A percentile compares a stretch with the other conserved stretches of the same genome.
These are phyloP conservation scores for Phortica magna DNA, from an alignment of 2,888 invertebrate genomes.

Conservation along the genomic window DNA sequence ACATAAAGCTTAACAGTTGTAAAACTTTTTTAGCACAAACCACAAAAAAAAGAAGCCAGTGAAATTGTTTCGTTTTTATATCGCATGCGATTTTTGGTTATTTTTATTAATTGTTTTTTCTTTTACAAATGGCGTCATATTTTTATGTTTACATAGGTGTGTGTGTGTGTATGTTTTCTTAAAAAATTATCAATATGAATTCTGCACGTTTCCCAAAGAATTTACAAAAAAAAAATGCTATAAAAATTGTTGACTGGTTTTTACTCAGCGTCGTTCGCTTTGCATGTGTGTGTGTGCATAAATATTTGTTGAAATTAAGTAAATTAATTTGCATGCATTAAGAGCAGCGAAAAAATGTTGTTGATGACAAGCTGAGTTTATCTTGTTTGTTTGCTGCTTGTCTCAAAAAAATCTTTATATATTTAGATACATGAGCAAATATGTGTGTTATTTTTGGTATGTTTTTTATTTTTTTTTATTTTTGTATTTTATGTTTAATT, in stretches of 20 bases:
- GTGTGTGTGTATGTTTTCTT: background rate
- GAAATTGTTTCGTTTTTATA: slow-evolving; percentile 6
- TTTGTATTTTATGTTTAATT: too few relatives aligned
- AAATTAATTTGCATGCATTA: slow-evolving; percentile 34
- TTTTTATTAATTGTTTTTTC: slow-evolving; percentile 1
- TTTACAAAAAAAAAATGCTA: slow-evolving; percentile 17
- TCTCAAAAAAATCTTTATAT: background rate
- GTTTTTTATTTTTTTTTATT: too few relatives aligned
- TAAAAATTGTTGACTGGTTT: background rate
- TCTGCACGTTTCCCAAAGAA: slow-evolving; percentile 27
- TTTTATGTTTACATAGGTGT: background rate
- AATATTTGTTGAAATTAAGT: slow-evolving; percentile 32
- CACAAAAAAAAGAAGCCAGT: background rate
- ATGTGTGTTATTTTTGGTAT: too few relatives aligned
- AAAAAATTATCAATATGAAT: slow-evolving; percentile 20
- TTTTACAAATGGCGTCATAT: slow-evolving; percentile 2
- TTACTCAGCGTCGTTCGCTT: too few relatives aligned
- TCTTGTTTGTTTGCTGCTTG: background rate
- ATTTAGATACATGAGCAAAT: too few relatives aligned
- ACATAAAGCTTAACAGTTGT: slow-evolving; percentile 7
- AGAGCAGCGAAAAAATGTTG: background rate
- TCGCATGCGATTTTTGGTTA: background rate
- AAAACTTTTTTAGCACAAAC: background rate
- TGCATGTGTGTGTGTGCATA: slow-evolving; percentile 3
- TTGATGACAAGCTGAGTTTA: background rate